Base-by-base conservation (phyloP, 2,113 vertebrate species). In the Siniperca knerii region DNA sequence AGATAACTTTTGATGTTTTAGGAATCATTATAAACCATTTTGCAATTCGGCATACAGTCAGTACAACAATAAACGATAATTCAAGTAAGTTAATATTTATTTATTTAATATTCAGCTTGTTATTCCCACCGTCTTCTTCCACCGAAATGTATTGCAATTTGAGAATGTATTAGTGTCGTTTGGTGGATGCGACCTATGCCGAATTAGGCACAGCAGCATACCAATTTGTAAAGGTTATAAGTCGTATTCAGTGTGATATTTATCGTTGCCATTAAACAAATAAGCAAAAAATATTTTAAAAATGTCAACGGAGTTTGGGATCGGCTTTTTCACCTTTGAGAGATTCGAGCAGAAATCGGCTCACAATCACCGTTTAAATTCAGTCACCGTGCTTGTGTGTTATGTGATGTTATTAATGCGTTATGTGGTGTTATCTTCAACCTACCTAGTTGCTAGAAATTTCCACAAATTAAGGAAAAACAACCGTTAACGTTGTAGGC, bases 211-310 rank as follows among this genome's bases (percentile, higher is more conserved):
- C 2, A 20, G 4, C 4, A 1, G 0, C 7, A 42, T 13, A 15
- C 0, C 2, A 0, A 16, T 40, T 33, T 2, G 0, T 37, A 8
- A 60, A 18, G 1, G 0, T 12, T 9, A 20, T 8, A 0, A 33
- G 0, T 60, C 0, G 1, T 33, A 11, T 25, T 58, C 0, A 50
- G 1, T 33, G 7, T 44, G 12, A 54, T 12, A 1, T 52, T 73
- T 8, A 4, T n/a, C 0, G 52, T 23, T 29, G 23, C 0, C 0
- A 9, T 10, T 8, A 64, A 57, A 25, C 13, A 9, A 13, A 20
- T 1, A 61, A 68, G 52, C 37, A 1, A 0, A 64, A 65, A 44
- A 35, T 15, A 12, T 42, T 25, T 75, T 29, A 2, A 29, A 16
- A 16, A 68, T 15, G 3, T 15, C 13, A 48, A 13, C 0, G 20